These are phyloP conservation scores for Montifringilla adamsi DNA, from an alignment of 2,113 vertebrate species.

Conservation along the genomic window DNA sequence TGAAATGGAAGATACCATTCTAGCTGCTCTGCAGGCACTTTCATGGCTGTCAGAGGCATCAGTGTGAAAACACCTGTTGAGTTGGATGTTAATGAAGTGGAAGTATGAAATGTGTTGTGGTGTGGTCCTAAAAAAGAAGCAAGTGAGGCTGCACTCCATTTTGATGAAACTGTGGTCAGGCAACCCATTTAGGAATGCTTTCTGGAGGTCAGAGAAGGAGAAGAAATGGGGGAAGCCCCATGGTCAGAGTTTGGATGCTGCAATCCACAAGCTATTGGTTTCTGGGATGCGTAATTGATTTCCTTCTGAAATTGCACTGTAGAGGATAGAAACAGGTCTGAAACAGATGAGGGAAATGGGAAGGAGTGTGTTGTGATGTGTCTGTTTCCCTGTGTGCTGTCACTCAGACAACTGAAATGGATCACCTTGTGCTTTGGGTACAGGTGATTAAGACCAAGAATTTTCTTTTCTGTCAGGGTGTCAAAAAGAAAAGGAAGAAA, in stretches of 20 bases:
- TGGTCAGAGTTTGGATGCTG: background rate
- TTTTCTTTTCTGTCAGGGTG: background rate
- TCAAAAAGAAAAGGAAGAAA: background rate
- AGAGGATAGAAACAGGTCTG: background rate
- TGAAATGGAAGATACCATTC: background rate
- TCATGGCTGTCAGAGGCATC: background rate
- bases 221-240: background rate
- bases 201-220: background rate
- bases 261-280: background rate
- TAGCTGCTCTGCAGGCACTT: background rate
- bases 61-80: background rate
- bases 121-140: background rate
- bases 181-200: rapidly evolving
- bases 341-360: background rate
- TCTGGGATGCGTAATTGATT: background rate
- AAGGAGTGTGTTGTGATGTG: background rate
- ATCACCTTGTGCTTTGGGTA: background rate
- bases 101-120: background rate
- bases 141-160: background rate
- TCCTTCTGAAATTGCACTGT: background rate
- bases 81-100: background rate
- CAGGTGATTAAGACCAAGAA: background rate
- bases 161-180: background rate
- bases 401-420: background rate
- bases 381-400: background rate